Percentiles rank a stretch among this genome's conserved stretches.
Conservation (phyloP, 2,888 invertebrate species). For the Apamea crenata region DNA sequence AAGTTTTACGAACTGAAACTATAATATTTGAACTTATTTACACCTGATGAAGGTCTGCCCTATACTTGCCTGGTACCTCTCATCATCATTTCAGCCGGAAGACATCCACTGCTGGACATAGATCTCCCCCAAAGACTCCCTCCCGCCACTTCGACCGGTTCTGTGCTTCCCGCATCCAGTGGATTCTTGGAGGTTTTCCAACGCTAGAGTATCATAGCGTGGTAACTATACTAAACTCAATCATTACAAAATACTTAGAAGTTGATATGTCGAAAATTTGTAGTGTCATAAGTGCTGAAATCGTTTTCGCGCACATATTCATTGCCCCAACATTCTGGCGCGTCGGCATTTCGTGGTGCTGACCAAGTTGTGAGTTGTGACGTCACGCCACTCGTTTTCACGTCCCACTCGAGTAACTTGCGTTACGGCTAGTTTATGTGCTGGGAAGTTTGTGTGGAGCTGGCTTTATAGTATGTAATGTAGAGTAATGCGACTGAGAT, state of each 20-base stretch:
- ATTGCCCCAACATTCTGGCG: neutral
- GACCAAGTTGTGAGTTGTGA: slow-evolving; percentile 42
- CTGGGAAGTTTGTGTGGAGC: slow-evolving; percentile 18
- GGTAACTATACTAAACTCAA: neutral
- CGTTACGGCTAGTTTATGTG: slow-evolving; percentile 20
- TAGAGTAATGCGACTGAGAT: slow-evolving; percentile 2
- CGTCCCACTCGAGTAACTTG: slow-evolving; percentile 12
- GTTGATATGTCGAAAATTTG: neutral
- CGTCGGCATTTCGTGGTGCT: slow-evolving; percentile 12
- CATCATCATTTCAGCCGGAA: neutral
- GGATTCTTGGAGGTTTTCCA: neutral
- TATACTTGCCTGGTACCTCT: neutral
- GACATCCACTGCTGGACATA: neutral
- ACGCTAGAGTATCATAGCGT: neutral
- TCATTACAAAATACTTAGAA: neutral
- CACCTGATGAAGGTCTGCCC: neutral
- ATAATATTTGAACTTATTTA: neutral
- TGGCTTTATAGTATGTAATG: neutral
- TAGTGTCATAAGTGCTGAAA: neutral
- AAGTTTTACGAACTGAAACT: neutral
- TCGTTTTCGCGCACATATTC: slow-evolving; percentile 3
- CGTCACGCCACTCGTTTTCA: slow-evolving; percentile 41
- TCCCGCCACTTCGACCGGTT: neutral
- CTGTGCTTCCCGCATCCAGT: neutral
- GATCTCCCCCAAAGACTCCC: neutral